Evolutionary conservation across 1,140 invertebrate genomes (phyloP), one percentile per base, ranked within the genome.

Genomic region (Mactra quadrangularis): DNA sequence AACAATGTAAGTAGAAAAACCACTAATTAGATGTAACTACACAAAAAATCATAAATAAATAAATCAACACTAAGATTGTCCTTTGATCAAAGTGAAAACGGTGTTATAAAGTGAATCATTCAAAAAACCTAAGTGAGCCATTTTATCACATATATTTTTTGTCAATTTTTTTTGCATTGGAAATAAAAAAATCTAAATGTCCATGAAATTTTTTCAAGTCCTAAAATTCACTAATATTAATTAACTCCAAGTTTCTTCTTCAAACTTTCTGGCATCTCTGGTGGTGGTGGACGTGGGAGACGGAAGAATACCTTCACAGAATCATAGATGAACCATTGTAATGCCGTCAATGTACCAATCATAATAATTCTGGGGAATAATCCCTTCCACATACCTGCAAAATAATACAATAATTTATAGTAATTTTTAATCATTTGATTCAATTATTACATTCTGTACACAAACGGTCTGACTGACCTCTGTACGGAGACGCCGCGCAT

Each of bases 241-340:
- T 38, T 22, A n/a, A 81, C 35, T n/a, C 88, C 88, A n/a, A 92
- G 85, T 77, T 92, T 92, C 50, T 71, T 82, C 60, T 92, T 92
- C 88, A 99, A 95, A 19, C 97, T 98, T 92, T 97, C 98, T 53
- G 99, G 99, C 98, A 99, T 99, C 93, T 97, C 96, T 92, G 98
- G 97, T 93, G 99, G 99, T 94, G 99, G 99, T 90, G 99, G 99
- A 87, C 99, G 95, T 66, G 99, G 99, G 94, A 99, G 96, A 86
- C 96, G 91, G 86, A 94, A 93, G 70, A 88, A 91, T 25, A 95
- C 94, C 86, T 95, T 94, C 41, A 99, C 98, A 41, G 96, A 97
- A 92, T 99, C 99, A 91, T 99, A 99, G 93, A 99, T 99, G 94
- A 99, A 99, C 99, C 99, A 99, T 93, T 99, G 99, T 57, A 98